Conservation (phyloP, 2,797 vertebrate genomes). For the Tamandua tetradactyla region DNA sequence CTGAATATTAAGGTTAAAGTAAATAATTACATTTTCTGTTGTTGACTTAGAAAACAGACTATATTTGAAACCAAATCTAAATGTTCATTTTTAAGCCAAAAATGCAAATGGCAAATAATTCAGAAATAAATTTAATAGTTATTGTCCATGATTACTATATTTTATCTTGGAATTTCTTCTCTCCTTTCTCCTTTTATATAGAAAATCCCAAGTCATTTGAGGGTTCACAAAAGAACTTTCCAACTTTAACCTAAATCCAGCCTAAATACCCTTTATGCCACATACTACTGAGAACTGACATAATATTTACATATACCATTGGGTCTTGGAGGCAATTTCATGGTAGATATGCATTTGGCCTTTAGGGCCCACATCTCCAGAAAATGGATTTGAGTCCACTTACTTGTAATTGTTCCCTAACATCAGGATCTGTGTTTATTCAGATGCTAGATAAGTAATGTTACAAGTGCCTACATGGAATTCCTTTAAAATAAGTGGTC, state of each 20-base stretch:
- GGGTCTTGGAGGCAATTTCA: background rate
- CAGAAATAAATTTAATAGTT: background rate
- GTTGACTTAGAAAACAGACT: background rate
- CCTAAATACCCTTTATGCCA: background rate
- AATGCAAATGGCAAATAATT: background rate
- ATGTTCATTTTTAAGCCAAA: background rate
- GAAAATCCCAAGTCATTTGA: background rate
- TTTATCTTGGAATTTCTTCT: background rate
- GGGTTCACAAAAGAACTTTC: background rate
- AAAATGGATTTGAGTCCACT: background rate
- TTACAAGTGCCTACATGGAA: background rate
- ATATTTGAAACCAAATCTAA: conserved; percentile 1
- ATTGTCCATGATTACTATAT: background rate
- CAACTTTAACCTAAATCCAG: background rate
- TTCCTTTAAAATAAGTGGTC: background rate
- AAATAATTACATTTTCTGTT: conserved; percentile 11
- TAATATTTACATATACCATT: background rate
- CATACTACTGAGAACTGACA: background rate
- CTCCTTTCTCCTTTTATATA: background rate
- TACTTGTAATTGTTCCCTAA: background rate
- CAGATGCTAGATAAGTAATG: background rate
- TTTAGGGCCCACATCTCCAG: background rate
- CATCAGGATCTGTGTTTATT: background rate
- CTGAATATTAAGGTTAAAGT: too few species aligned
- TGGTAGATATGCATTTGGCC: background rate